These are phyloP conservation scores for Haemorhous mexicanus DNA, from an alignment of 2,113 vertebrate genomes.

Conservation along the genomic window DNA sequence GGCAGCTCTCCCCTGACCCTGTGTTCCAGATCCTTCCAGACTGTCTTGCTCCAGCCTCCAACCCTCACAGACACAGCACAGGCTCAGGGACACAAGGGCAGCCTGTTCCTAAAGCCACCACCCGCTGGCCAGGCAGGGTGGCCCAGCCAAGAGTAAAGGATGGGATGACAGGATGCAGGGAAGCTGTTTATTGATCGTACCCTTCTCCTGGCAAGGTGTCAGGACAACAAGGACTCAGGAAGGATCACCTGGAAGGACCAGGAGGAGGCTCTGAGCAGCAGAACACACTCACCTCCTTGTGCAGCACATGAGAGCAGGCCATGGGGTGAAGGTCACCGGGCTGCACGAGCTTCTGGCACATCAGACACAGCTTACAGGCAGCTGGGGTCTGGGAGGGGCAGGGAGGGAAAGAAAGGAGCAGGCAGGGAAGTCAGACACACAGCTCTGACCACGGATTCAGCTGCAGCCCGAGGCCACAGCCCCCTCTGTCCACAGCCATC, in stretches of 20 bases:
- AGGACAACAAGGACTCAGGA: background rate
- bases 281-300: slow-evolving; percentile 79
- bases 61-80: background rate
- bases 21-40: background rate
- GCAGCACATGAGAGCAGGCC: slow-evolving; percentile 83
- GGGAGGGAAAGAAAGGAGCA: background rate
- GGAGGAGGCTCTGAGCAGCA: background rate
- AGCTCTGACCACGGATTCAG: fast-evolving
- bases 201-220: background rate
- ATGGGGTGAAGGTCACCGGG: slow-evolving; percentile 82
- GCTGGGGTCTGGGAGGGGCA: slow-evolving; percentile 8
- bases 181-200: background rate
- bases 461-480: background rate
- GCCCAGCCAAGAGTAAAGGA: background rate
- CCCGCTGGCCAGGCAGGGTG: fast-evolving
- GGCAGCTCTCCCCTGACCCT: background rate
- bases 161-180: background rate
- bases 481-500: background rate
- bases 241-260: background rate
- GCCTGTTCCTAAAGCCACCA: background rate
- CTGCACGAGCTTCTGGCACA: slow-evolving; percentile 89
- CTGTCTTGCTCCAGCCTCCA: background rate
- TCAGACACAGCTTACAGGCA: slow-evolving; percentile 84
- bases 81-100: background rate
- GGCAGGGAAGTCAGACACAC: background rate